These are phyloP conservation scores for Leptopilina myrica DNA, from an alignment of 2,888 invertebrate genomes.

Conservation along the genomic window DNA sequence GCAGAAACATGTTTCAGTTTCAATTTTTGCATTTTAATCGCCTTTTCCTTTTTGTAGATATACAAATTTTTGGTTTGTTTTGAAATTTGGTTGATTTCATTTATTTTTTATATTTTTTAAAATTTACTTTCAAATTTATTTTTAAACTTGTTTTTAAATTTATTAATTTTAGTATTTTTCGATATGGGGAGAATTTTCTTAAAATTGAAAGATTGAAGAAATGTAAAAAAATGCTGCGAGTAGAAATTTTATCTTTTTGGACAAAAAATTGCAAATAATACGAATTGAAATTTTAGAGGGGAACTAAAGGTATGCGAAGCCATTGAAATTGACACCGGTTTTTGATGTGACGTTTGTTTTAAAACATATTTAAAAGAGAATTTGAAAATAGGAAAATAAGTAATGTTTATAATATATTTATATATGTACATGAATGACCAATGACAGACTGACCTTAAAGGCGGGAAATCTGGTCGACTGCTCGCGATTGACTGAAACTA, in stretches of 20 bases:
- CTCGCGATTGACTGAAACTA: slow-evolving; percentile 66
- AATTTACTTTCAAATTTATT: too few relatives aligned
- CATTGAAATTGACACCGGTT: slow-evolving; percentile 1
- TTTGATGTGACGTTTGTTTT: neutral
- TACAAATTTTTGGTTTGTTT: too few relatives aligned
- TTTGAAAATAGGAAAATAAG: neutral
- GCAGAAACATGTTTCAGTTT: too few relatives aligned
- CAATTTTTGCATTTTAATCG: too few relatives aligned
- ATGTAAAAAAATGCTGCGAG: too few relatives aligned
- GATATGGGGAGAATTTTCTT: too few relatives aligned
- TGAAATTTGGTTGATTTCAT: too few relatives aligned
- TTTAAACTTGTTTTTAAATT: too few relatives aligned
- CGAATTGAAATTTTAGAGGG: neutral
- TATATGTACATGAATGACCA: slow-evolving; percentile 33
- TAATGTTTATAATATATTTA: slow-evolving; percentile 9
- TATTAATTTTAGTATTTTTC: too few relatives aligned
- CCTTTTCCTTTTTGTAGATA: neutral
- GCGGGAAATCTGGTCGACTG: slow-evolving; percentile 52
- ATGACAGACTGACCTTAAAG: slow-evolving; percentile 42
- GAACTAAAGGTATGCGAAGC: neutral
- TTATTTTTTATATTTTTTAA: too few relatives aligned
- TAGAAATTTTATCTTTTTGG: too few relatives aligned
- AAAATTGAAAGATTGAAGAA: too few relatives aligned
- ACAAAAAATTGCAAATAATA: neutral
- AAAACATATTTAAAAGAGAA: neutral